A percentile compares a stretch with the other conserved stretches of the same genome.
phyloP scores from a whole-genome alignment of 1,140 invertebrate genomes.

The Ips typographus region DNA sequence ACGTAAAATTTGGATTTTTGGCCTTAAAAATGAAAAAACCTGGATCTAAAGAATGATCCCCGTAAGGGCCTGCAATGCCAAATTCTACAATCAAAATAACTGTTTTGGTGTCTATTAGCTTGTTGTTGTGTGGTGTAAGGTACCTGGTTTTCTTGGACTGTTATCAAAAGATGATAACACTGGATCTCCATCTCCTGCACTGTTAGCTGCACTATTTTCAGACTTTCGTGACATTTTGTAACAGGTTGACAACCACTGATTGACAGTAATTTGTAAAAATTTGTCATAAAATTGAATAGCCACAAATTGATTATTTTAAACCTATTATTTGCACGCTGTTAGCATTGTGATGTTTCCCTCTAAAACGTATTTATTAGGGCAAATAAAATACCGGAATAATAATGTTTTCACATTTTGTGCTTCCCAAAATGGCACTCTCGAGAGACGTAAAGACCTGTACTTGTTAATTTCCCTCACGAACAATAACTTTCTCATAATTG shows the following conservation, averaged over 20 bases:
- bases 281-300: not conserved
- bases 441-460: slow-evolving; percentile 10
- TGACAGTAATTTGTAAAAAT: not conserved
- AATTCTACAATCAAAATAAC: slow-evolving; percentile 14
- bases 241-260: not conserved
- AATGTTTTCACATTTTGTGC: not conserved
- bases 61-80: not conserved
- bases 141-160: slow-evolving; percentile 11
- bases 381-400: slow-evolving; percentile 2
- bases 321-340: too few relatives aligned
- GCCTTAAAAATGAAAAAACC: not conserved
- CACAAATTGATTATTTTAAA: too few relatives aligned
- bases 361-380: not conserved
- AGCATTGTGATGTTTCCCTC: not conserved
- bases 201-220: slow-evolving; percentile 11
- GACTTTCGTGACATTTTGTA: slow-evolving; percentile 21
- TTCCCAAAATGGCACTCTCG: slow-evolving; percentile 18
- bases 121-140: not conserved
- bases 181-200: slow-evolving; percentile 7
- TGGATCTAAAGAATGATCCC: not conserved
- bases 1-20: not conserved
- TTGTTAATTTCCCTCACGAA: slow-evolving; percentile 40
- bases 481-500: slow-evolving; percentile 38
- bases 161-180: slow-evolving; percentile 11
- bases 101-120: not conserved